These are phyloP conservation scores for Potamarius usumacintae DNA, from an alignment of 2,113 vertebrate species.

Conservation along the genomic window DNA sequence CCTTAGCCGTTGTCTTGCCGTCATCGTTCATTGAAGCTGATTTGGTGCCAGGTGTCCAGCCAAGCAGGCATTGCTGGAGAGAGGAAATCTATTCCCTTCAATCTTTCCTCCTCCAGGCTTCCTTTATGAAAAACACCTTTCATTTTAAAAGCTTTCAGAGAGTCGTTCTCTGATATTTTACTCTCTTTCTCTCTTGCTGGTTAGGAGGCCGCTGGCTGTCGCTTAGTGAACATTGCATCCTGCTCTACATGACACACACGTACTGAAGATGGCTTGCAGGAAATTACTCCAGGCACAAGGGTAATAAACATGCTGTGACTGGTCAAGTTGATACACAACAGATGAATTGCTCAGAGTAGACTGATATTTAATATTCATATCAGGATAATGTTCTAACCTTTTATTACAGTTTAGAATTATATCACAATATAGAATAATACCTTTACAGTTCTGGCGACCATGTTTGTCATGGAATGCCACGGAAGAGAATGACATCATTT, in stretches of 20 bases:
- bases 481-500: background rate
- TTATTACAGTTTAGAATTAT: background rate
- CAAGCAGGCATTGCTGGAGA: slow-evolving; percentile 38
- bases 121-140: slow-evolving; percentile 50
- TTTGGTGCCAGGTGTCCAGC: slow-evolving; percentile 40
- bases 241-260: slow-evolving; percentile 57
- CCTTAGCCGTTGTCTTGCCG: slow-evolving; percentile 7
- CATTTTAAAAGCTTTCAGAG: slow-evolving; percentile 56
- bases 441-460: background rate
- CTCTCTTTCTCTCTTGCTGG: slow-evolving; percentile 27
- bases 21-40: slow-evolving; percentile 35
- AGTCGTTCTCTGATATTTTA: slow-evolving; percentile 58
- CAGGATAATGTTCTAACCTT: background rate
- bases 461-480: background rate
- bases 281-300: slow-evolving; percentile 51
- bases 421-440: background rate
- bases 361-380: slow-evolving; percentile 18
- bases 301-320: slow-evolving; percentile 54
- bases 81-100: slow-evolving; percentile 60
- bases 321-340: slow-evolving; percentile 49
- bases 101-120: slow-evolving; percentile 44
- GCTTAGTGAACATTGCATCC: slow-evolving; percentile 42
- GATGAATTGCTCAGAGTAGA: background rate
- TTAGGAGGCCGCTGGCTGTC: slow-evolving; percentile 55
- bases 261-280: slow-evolving; percentile 45